phyloP scores from a whole-genome alignment of 2,888 invertebrate species.

The Acrocyrtus sp. region DNA sequence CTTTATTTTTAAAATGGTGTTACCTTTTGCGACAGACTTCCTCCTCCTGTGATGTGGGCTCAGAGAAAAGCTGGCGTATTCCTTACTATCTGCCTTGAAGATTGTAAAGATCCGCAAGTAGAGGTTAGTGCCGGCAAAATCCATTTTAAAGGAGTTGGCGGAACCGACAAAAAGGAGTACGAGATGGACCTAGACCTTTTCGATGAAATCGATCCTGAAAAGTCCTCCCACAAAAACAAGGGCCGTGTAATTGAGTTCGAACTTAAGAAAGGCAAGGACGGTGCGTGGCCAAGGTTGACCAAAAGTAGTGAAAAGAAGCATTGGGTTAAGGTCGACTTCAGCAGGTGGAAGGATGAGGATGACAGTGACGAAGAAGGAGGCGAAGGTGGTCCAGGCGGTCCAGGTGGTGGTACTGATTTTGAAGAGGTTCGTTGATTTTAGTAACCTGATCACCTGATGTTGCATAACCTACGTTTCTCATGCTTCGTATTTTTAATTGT shows the following conservation, averaged over 20 bases:
- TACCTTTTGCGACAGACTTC: constrained; percentile 31
- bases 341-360: constrained; percentile 97
- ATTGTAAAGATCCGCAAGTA: constrained; percentile 84
- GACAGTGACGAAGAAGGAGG: constrained; percentile 84
- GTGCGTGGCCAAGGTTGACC: constrained; percentile 79
- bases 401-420: constrained; percentile 49
- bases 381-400: constrained; percentile 66
- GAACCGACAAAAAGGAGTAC: constrained; percentile 84
- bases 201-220: constrained; percentile 83
- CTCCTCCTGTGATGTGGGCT: constrained; percentile 92
- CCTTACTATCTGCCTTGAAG: constrained; percentile 91
- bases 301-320: constrained; percentile 45
- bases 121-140: constrained; percentile 74
- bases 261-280: constrained; percentile 73
- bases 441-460: background rate
- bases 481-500: constrained; percentile 2
- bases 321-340: constrained; percentile 87
- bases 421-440: constrained; percentile 65
- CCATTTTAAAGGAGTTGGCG: constrained; percentile 86
- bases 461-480: background rate
- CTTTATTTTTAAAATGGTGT: background rate
- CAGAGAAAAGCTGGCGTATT: constrained; percentile 85
- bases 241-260: constrained; percentile 70
- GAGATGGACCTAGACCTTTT: constrained; percentile 89
- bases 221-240: constrained; percentile 68